Conservation (phyloP, 2,113 vertebrate genomes). For the Panthera uncia region DNA sequence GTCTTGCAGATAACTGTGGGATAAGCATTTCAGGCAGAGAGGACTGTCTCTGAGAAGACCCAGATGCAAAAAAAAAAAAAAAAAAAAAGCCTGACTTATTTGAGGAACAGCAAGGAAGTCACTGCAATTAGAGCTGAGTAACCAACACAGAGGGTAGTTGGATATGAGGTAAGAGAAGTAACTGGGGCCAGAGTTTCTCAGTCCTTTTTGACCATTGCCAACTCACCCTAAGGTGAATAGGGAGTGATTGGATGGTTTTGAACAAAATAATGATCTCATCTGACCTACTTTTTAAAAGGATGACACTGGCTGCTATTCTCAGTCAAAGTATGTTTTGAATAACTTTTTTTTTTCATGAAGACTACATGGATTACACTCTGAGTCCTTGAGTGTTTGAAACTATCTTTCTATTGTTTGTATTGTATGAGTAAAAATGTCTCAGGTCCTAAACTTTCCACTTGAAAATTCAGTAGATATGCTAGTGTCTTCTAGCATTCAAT, state of each 20-base stretch:
- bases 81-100: not conserved
- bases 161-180: not conserved
- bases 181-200: not conserved
- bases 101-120: not conserved
- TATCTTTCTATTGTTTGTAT: not conserved
- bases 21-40: not conserved
- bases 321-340: constrained; percentile 32
- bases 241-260: not conserved
- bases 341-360: not conserved
- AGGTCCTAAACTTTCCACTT: not conserved
- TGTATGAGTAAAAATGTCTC: not conserved
- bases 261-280: not conserved
- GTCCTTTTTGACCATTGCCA: not conserved
- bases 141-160: not conserved
- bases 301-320: not conserved
- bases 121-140: not conserved
- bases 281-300: constrained; percentile 47
- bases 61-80: not conserved
- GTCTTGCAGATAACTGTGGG: not conserved
- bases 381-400: not conserved
- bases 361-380: not conserved
- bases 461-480: not conserved
- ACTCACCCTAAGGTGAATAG: not conserved
- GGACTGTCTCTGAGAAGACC: not conserved
- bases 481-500: not conserved